Base-by-base conservation (phyloP, 1,140 invertebrate genomes). In the Himalopsyche phryganea region DNA sequence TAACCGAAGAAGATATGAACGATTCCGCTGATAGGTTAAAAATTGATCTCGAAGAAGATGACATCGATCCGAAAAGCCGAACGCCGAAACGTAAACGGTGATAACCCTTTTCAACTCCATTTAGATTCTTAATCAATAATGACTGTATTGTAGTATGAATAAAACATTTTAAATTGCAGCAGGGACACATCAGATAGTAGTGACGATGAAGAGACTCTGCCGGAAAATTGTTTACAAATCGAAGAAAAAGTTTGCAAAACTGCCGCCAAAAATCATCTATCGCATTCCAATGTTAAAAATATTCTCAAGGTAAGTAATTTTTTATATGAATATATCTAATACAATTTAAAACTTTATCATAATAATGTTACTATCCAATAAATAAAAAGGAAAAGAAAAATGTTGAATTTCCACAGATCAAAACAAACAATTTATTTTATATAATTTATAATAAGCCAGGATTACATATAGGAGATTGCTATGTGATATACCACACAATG, bases 231-330 rank as follows among this genome's bases (percentile, higher is more conserved):
- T 40, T 47, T 72, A 23, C 70, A 73, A 44, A 63, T 73, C 6
- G 76, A 78, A 42, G 73, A 71, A 38, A 75, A 69, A 47, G 44
- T 78, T 0, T 69, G 72, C 35, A 69, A 69, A 15, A 69, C 69
- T 15, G 76, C 75, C 40, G 58, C 70, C 6, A 76, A 73, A 58
- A 78, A 77, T 65, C 76, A 77, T 63, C 65, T 78, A 53, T 73
- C 76, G 67, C 69, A 72, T 61, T 65, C 64, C 32, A 72, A 73
- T 65, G 71, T 77, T 1, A 76, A 75, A 51, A 76, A 74, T 60
- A 76, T 78, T 58, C 62, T 78, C 48, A 78, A 78, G 68, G 76
- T 76, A 54, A 36, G 48, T 46, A 20, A 46, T 33, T 7, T 45
- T 45, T 32, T 47, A 2, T 10, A 6, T 46, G 28, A 46, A 54